Evolutionary conservation across 1,140 invertebrate species (phyloP).

Genomic region (Matsumurasca onukii): DNA sequence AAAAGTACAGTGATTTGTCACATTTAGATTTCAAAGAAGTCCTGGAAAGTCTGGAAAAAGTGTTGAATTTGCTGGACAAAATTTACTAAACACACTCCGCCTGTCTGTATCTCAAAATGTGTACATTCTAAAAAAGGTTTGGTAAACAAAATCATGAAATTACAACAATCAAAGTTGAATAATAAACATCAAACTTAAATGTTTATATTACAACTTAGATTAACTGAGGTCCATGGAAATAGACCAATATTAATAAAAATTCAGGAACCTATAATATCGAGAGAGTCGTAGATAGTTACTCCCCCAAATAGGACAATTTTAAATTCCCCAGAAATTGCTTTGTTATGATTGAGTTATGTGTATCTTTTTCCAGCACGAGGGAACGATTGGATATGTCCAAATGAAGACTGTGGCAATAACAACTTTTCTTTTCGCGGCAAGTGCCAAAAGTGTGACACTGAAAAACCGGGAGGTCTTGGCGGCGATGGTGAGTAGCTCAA

Average conservation of each 20-base stretch:
- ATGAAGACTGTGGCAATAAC: slow-evolving; percentile 1
- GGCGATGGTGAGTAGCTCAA: not conserved
- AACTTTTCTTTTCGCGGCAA: not conserved
- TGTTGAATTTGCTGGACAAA: no score
- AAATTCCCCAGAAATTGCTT: not conserved
- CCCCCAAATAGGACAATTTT: not conserved
- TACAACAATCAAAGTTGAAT: no score
- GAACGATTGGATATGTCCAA: slow-evolving; percentile 19
- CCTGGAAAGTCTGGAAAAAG: no score
- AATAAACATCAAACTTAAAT: no score
- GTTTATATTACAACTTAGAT: not conserved
- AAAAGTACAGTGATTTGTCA: no score
- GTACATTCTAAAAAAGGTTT: no score
- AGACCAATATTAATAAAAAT: not conserved
- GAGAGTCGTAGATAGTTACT: not conserved
- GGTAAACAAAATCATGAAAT: no score
- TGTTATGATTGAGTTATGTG: not conserved
- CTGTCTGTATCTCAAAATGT: no score
- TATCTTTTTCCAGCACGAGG: not conserved
- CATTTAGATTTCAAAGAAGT: no score
- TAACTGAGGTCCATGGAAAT: not conserved
- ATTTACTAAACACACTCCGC: no score
- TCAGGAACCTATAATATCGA: not conserved
- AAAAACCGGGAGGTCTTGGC: slow-evolving; percentile 1
- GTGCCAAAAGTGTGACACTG: slow-evolving; percentile 27